A percentile compares a stretch with the other conserved stretches of the same genome.
These are phyloP conservation scores for Octonoba sinensis DNA, from an alignment of 2,888 invertebrate genomes.

Conservation along the genomic window DNA sequence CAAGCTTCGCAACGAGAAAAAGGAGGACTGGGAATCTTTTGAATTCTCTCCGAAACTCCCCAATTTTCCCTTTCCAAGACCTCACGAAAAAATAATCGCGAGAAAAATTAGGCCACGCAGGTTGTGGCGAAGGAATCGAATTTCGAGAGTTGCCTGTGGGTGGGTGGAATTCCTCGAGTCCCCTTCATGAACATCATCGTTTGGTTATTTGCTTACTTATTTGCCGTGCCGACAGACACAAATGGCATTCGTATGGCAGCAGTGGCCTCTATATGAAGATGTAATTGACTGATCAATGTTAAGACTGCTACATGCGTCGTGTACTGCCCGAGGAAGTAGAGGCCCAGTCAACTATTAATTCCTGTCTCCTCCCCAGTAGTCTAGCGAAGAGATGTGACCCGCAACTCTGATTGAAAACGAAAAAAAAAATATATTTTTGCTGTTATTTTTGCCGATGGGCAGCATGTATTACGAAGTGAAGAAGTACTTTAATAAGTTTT, in stretches of 20 bases:
- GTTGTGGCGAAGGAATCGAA: no score
- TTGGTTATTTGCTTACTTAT: slow-evolving; percentile 3
- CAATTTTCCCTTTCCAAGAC: no score
- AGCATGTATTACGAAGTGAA: slow-evolving; percentile 19
- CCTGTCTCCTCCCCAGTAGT: slow-evolving; percentile 40
- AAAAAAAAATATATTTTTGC: slow-evolving; percentile 6
- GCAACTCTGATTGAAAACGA: slow-evolving; percentile 25
- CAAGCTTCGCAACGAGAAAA: no score
- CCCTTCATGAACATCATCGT: slow-evolving; percentile 4
- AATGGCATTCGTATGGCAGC: background rate
- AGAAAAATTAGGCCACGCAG: no score
- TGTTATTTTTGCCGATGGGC: slow-evolving; percentile 31
- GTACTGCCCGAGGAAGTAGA: slow-evolving; percentile 5
- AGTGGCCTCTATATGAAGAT: slow-evolving; percentile 24
- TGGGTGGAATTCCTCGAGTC: background rate
- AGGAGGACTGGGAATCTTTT: no score
- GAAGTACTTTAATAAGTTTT: slow-evolving; percentile 44
- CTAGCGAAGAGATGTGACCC: slow-evolving; percentile 27
- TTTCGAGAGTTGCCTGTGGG: background rate
- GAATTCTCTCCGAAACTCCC: no score
- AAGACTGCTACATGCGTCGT: slow-evolving; percentile 13
- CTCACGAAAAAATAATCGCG: no score
- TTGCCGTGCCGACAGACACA: background rate
- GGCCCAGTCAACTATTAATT: slow-evolving; percentile 42
- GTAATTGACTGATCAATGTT: slow-evolving; percentile 57